These are phyloP conservation scores for Mobula hypostoma DNA, from an alignment of 2,113 vertebrate species.

Conservation along the genomic window DNA sequence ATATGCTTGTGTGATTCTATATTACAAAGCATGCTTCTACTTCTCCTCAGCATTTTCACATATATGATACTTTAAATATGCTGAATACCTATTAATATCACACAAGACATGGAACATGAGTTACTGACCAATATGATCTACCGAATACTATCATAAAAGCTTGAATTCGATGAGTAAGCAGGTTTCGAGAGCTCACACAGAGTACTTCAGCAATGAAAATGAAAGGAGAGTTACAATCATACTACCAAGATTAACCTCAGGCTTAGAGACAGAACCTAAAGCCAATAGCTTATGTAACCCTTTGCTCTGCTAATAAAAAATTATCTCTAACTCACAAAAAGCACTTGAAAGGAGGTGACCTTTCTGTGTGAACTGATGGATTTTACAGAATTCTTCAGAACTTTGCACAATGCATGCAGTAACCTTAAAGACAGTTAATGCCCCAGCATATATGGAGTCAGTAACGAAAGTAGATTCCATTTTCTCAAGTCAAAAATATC, in stretches of 20 bases:
- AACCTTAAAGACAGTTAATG: not conserved
- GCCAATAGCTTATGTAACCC: not conserved
- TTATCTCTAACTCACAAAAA: not conserved
- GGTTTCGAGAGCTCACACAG: not conserved
- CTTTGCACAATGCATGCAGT: not conserved
- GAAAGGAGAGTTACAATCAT: not conserved
- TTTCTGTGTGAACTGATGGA: not conserved
- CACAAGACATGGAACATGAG: not conserved
- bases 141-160: not conserved
- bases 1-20: not conserved
- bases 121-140: not conserved
- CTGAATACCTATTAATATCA: not conserved
- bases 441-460: not conserved
- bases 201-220: not conserved
- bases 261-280: not conserved
- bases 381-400: not conserved
- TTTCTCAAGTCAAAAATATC: not conserved
- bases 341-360: not conserved
- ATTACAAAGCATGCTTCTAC: not conserved
- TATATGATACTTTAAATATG: not conserved
- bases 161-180: not conserved
- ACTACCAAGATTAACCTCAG: not conserved
- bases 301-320: slow-evolving; percentile 16
- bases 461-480: not conserved
- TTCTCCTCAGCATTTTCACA: not conserved